Percentiles rank a stretch among this genome's conserved stretches.
Evolutionary conservation across 2,888 invertebrate species (phyloP).

Genomic region (Dorcus parallelipipedus): DNA sequence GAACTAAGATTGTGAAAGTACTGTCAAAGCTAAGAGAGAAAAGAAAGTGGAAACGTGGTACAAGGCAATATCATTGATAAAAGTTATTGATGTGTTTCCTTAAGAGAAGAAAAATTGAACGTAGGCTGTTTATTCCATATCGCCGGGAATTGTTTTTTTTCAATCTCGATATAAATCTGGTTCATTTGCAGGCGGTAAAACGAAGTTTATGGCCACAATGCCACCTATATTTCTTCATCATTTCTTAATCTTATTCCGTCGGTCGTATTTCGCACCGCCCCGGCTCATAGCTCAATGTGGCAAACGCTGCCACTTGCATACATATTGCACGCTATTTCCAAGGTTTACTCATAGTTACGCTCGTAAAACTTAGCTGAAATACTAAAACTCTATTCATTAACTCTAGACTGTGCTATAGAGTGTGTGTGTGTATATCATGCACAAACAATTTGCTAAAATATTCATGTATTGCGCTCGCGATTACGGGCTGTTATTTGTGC

Average conservation of each 20-base stretch:
- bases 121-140: constrained; percentile 6
- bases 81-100: constrained; percentile 12
- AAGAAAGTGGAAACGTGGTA: too few relatives aligned
- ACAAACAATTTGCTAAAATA: constrained; percentile 23
- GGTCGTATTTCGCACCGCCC: constrained; percentile 5
- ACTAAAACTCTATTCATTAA: not conserved
- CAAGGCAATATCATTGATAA: not conserved
- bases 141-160: constrained; percentile 21
- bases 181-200: constrained; percentile 25
- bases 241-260: constrained; percentile 23
- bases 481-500: too few relatives aligned
- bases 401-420: not conserved
- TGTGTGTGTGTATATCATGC: constrained; percentile 3
- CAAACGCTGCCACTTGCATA: constrained; percentile 10
- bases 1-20: too few relatives aligned
- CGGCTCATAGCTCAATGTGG: constrained; percentile 13
- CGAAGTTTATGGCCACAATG: constrained; percentile 25
- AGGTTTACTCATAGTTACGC: not conserved
- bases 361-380: not conserved
- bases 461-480: too few relatives aligned
- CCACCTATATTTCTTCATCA: constrained; percentile 25
- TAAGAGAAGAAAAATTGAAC: constrained; percentile 10
- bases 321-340: constrained; percentile 1
- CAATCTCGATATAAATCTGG: constrained; percentile 27
- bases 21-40: too few relatives aligned